Percentiles rank a stretch among this genome's conserved stretches.
Evolutionary conservation across 2,888 invertebrate genomes (phyloP).

Genomic region (Taphrorychus bicolor): DNA sequence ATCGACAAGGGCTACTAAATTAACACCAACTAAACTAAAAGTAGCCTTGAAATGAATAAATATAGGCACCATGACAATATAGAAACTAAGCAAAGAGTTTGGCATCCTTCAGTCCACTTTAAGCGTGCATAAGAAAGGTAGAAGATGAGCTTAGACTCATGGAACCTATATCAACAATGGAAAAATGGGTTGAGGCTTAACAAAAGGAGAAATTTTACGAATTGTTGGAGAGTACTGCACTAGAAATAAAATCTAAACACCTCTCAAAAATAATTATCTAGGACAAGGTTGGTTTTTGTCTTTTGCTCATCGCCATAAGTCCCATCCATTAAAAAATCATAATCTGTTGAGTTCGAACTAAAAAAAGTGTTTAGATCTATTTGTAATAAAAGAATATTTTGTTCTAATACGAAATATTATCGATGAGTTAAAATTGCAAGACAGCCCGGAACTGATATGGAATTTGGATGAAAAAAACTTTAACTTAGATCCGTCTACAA

Average conservation of each 20-base stretch:
- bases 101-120: not conserved
- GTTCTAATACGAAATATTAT: constrained; percentile 7
- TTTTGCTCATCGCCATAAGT: constrained; percentile 14
- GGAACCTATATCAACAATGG: not conserved
- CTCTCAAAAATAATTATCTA: constrained; percentile 1
- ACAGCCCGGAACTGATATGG: constrained; percentile 7
- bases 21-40: too few relatives aligned
- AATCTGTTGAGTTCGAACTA: constrained; percentile 17
- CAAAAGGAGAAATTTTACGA: constrained; percentile 12
- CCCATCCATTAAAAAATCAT: constrained; percentile 16
- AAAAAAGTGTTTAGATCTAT: constrained; percentile 19
- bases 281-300: constrained; percentile 17
- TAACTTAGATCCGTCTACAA: constrained; percentile 27
- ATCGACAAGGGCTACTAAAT: too few relatives aligned
- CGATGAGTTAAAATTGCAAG: not conserved
- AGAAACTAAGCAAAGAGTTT: too few relatives aligned
- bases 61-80: too few relatives aligned
- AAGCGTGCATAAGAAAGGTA: not conserved
- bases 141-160: not conserved
- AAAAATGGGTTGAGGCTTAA: constrained; percentile 17
- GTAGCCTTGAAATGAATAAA: too few relatives aligned
- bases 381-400: constrained; percentile 21
- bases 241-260: constrained; percentile 11
- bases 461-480: constrained; percentile 19
- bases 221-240: constrained; percentile 10